A percentile compares a stretch with the other conserved stretches of the same genome.
Conservation (phyloP, 2,113 vertebrate species). For the Esox niger region DNA sequence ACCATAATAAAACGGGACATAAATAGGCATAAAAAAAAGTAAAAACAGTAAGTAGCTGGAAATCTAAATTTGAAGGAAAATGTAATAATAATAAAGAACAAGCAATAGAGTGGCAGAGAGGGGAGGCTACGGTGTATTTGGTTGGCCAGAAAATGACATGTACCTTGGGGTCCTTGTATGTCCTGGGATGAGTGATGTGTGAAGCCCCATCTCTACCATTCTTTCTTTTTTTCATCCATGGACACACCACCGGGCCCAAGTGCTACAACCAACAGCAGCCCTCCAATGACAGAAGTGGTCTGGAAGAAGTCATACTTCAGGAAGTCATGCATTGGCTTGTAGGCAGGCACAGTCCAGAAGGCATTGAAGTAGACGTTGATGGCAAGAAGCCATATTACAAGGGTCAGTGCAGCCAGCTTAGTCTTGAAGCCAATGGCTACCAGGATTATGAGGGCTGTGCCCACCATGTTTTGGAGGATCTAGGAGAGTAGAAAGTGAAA, state of each 20-base stretch:
- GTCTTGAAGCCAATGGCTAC: conserved; percentile 98
- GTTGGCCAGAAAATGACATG: conserved; percentile 4
- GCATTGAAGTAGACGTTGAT: conserved; percentile 98
- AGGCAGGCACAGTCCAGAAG: conserved; percentile 92
- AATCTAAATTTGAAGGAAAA: conserved; percentile 2
- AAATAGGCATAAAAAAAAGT: conserved; percentile 20
- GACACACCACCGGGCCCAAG: conserved; percentile 96
- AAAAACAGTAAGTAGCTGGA: conserved; percentile 26
- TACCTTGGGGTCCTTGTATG: conserved; percentile 40
- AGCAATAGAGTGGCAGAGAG: neutral
- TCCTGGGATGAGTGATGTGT: conserved; percentile 57
- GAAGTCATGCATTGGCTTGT: conserved; percentile 99
- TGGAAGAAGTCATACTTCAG: conserved; percentile 99
- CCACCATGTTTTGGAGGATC: conserved; percentile 97
- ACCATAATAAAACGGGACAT: conserved; percentile 12
- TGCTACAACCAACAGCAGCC: conserved; percentile 92
- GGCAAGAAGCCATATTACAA: conserved; percentile 93
- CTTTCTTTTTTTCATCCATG: conserved; percentile 99
- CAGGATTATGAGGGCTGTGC: conserved; percentile 91
- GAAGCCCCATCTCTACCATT: conserved; percentile 78
- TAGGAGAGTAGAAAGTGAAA: conserved; percentile 45
- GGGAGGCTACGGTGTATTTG: neutral
- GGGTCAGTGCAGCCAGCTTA: conserved; percentile 92
- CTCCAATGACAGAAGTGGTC: conserved; percentile 96
- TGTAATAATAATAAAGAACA: neutral